Evolutionary conservation across 2,888 invertebrate species (phyloP).

Genomic region (Tortricodes alternella): DNA sequence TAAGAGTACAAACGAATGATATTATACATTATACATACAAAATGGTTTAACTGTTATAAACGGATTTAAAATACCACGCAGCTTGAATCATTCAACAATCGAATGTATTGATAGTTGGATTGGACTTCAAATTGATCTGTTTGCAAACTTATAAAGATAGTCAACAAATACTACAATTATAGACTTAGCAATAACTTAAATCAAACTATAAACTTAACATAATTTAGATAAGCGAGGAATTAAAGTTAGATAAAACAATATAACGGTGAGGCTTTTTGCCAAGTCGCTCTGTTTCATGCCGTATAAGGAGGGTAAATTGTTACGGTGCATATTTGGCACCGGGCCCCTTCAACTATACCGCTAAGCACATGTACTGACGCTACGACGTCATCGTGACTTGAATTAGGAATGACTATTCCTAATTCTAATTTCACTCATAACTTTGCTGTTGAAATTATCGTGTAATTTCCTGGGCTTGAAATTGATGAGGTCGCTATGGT

Average conservation of each 20-base stretch:
- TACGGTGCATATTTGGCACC: constrained; percentile 76
- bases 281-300: constrained; percentile 64
- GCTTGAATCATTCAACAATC: too few species aligned
- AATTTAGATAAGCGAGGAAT: constrained; percentile 51
- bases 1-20: too few species aligned
- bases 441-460: not conserved
- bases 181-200: constrained; percentile 31
- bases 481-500: not conserved
- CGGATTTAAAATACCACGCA: too few species aligned
- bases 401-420: constrained; percentile 36
- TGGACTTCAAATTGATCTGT: too few species aligned
- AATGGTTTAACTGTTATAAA: too few species aligned
- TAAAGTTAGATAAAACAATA: constrained; percentile 44
- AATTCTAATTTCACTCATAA: constrained; percentile 12
- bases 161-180: not conserved
- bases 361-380: constrained; percentile 73
- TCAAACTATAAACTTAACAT: constrained; percentile 42
- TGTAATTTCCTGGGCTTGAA: not conserved
- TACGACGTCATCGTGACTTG: constrained; percentile 53
- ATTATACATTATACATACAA: too few species aligned
- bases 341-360: constrained; percentile 69
- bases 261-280: constrained; percentile 42
- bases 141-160: too few species aligned
- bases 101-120: too few species aligned
- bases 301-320: constrained; percentile 70